Conservation (phyloP, 92 coral and sea anemone genomes). For the Epizoanthus fatuus region DNA sequence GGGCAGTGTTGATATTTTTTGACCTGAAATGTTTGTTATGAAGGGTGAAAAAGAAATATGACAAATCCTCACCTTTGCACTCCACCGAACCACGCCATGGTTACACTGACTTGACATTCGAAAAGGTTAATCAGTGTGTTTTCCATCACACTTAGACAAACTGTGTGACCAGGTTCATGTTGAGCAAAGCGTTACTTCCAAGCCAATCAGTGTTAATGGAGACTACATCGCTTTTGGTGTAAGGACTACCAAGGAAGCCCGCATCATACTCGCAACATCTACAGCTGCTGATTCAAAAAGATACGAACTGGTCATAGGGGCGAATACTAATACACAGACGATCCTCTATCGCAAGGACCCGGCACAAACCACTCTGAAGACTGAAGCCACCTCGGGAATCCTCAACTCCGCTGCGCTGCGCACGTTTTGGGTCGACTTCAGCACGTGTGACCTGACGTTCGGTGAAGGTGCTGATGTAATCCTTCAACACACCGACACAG, state of each 20-base stretch:
- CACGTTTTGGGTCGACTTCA: slow-evolving; percentile 21
- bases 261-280: neutral
- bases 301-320: slow-evolving; percentile 12
- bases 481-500: neutral
- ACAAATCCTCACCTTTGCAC: too few species aligned
- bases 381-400: neutral
- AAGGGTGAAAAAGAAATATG: too few species aligned
- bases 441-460: slow-evolving; percentile 9
- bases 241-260: neutral
- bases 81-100: neutral
- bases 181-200: neutral
- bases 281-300: neutral
- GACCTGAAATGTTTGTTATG: too few species aligned
- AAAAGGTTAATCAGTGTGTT: neutral
- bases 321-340: slow-evolving; percentile 2
- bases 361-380: neutral
- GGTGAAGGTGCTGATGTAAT: slow-evolving; percentile 17
- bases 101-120: neutral
- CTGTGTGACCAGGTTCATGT: neutral
- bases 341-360: neutral
- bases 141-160: neutral
- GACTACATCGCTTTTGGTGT: neutral
- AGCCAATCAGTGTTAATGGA: neutral
- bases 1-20: too few species aligned
- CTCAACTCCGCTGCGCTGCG: neutral